A percentile compares a stretch with the other conserved stretches of the same genome.
Evolutionary conservation across 2,113 vertebrate species (phyloP).

Genomic region (Rhea americana): DNA sequence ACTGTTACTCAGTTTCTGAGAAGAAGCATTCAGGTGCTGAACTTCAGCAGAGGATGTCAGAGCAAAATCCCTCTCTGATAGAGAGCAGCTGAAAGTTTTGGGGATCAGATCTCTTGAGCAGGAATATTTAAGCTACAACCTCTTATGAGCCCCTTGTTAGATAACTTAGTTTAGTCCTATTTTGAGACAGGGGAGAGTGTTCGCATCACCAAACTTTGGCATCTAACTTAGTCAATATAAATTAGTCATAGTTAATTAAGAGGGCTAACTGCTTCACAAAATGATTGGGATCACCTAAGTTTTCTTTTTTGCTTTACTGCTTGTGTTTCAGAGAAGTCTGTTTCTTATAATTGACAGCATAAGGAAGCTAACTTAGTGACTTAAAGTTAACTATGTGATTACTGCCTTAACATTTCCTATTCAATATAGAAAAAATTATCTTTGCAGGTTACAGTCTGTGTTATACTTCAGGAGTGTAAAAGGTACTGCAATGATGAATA

Average conservation of each 20-base stretch:
- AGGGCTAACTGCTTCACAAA: not conserved
- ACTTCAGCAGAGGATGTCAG: not conserved
- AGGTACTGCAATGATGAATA: not conserved
- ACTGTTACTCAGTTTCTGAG: not conserved
- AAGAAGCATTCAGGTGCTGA: not conserved
- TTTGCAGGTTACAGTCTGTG: not conserved
- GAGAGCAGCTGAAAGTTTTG: not conserved
- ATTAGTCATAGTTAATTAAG: not conserved
- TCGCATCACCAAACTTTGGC: not conserved
- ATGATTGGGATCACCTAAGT: not conserved
- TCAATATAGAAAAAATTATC: not conserved
- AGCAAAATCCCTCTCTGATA: not conserved
- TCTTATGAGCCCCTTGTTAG: not conserved
- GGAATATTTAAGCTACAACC: not conserved
- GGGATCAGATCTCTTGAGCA: not conserved
- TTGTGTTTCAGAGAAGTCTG: not conserved
- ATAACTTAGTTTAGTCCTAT: not conserved
- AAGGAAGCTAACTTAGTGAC: not conserved
- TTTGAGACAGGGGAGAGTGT: not conserved
- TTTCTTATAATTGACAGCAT: not conserved
- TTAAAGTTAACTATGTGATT: not conserved
- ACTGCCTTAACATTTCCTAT: not conserved
- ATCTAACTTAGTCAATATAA: not conserved
- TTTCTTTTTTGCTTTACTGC: not conserved
- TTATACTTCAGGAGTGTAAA: not conserved